Percentiles rank a stretch among this genome's conserved stretches.
phyloP scores from a whole-genome alignment of 2,113 vertebrate species.

The Notiomystis cincta region DNA sequence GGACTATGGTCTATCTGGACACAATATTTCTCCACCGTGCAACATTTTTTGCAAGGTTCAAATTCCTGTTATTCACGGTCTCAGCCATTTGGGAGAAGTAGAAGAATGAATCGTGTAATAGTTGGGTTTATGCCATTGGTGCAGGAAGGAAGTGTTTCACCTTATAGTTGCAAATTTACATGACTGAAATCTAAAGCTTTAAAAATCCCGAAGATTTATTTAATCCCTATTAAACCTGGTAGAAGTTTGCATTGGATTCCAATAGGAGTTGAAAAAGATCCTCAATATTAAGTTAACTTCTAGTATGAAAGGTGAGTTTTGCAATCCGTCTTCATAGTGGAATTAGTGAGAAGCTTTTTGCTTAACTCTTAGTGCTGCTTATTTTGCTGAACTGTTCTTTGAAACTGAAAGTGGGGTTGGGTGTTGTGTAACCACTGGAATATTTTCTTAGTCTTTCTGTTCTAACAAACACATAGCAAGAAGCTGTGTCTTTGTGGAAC shows the following conservation, averaged over 20 bases:
- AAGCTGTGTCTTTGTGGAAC: not conserved
- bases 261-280: not conserved
- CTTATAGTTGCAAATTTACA: not conserved
- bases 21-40: not conserved
- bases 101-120: not conserved
- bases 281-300: not conserved
- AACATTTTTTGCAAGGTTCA: not conserved
- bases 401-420: not conserved
- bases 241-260: not conserved
- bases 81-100: not conserved
- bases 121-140: not conserved
- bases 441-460: not conserved
- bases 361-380: not conserved
- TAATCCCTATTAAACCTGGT: not conserved
- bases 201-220: not conserved
- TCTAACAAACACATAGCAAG: not conserved
- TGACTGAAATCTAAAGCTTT: not conserved
- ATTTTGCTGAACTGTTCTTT: not conserved
- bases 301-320: not conserved
- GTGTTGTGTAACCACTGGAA: not conserved
- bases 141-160: not conserved
- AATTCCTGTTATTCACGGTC: not conserved
- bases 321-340: accelerated
- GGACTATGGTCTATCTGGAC: not conserved
- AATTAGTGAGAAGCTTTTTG: not conserved